Percentiles rank a stretch among this genome's conserved stretches.
Evolutionary conservation across 2,888 invertebrate genomes (phyloP).

Genomic region (Choristoneura rosaceana): DNA sequence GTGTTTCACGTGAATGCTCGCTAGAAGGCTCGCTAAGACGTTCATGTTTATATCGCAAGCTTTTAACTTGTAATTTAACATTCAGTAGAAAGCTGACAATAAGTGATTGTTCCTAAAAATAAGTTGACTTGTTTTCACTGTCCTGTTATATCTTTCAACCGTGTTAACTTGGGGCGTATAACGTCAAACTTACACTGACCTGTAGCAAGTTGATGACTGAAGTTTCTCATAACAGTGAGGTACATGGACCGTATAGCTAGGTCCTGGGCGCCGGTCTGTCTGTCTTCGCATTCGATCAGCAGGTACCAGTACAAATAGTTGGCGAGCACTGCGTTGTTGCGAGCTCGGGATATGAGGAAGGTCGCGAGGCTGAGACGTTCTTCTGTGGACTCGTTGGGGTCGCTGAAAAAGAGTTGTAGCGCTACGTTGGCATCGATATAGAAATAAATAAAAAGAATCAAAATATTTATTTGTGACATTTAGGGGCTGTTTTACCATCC

Average conservation of each 20-base stretch:
- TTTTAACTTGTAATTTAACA: too few species aligned
- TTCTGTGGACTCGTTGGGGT: slow-evolving; percentile 51
- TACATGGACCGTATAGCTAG: slow-evolving; percentile 92
- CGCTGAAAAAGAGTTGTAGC: slow-evolving; percentile 44
- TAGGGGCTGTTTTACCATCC: too few species aligned
- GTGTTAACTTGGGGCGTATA: background rate
- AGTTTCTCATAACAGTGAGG: slow-evolving; percentile 94
- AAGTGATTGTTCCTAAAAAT: background rate
- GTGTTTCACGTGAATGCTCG: too few species aligned
- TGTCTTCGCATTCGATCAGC: slow-evolving; percentile 97
- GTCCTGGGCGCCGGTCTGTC: slow-evolving; percentile 91
- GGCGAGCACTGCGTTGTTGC: slow-evolving; percentile 94
- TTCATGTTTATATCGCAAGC: too few species aligned
- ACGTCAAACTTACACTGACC: slow-evolving; percentile 68
- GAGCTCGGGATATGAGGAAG: slow-evolving; percentile 95
- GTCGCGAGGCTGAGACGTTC: slow-evolving; percentile 91
- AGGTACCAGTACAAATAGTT: slow-evolving; percentile 99
- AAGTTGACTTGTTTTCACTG: background rate
- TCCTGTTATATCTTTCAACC: background rate
- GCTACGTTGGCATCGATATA: too few species aligned
- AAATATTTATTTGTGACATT: too few species aligned
- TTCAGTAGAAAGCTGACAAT: too few species aligned
- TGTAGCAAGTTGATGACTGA: slow-evolving; percentile 89
- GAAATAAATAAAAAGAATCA: too few species aligned
- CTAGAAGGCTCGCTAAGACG: too few species aligned